A percentile compares a stretch with the other conserved stretches of the same genome.
Evolutionary conservation across 2,113 vertebrate species (phyloP).

Genomic region (Boulengerochromis microlepis): DNA sequence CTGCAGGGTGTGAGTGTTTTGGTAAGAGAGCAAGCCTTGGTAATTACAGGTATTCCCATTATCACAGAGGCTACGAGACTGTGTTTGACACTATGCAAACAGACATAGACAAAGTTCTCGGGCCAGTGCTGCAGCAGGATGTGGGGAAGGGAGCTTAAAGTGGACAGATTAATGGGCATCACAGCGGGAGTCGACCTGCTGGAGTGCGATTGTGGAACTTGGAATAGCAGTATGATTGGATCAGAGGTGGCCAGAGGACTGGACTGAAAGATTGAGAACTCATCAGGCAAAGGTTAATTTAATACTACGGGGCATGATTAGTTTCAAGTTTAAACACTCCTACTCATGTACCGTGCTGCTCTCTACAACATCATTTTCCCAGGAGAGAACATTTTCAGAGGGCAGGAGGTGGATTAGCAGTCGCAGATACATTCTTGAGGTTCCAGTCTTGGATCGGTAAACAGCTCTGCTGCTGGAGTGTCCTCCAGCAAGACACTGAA

Average conservation of each 20-base stretch:
- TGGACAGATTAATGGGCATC: slow-evolving; percentile 21
- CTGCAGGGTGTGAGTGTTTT: background rate
- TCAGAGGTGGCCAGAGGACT: slow-evolving; percentile 12
- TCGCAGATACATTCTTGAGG: background rate
- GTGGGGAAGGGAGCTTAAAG: background rate
- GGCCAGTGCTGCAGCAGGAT: background rate
- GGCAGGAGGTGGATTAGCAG: background rate
- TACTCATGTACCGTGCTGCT: background rate
- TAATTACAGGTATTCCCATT: background rate
- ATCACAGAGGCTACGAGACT: background rate
- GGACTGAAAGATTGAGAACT: slow-evolving; percentile 26
- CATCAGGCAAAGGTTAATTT: slow-evolving; percentile 51
- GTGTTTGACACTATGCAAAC: background rate
- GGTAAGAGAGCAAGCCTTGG: background rate
- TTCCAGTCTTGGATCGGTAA: background rate
- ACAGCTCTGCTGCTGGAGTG: background rate
- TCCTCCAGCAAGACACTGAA: background rate
- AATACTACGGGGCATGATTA: slow-evolving; percentile 28
- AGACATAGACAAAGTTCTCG: background rate
- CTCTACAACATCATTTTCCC: background rate
- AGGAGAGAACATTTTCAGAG: background rate
- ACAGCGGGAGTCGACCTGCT: background rate
- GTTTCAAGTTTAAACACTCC: slow-evolving; percentile 25
- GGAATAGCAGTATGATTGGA: slow-evolving; percentile 5
- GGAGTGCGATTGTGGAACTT: background rate